Evolutionary conservation across 2,797 vertebrate species (phyloP).

Genomic region (Hylomyscus alleni): DNA sequence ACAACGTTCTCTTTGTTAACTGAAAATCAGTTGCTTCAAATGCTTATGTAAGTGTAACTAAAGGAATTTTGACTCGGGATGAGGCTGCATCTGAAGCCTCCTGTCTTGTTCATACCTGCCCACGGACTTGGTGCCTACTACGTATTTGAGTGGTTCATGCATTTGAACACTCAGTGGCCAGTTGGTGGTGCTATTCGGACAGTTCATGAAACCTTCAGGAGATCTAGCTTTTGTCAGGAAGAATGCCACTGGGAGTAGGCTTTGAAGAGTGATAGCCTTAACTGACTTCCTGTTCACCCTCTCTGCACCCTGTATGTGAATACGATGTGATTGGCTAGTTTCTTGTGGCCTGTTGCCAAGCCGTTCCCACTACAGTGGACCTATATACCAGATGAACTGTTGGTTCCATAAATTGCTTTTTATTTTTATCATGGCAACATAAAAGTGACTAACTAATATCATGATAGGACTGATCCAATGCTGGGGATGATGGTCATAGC

Average conservation of each 20-base stretch:
- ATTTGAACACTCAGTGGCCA: neutral
- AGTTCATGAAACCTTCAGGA: neutral
- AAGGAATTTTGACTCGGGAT: neutral
- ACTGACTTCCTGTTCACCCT: neutral
- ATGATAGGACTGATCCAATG: neutral
- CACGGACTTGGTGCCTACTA: neutral
- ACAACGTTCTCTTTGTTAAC: conserved; percentile 2
- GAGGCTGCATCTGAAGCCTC: neutral
- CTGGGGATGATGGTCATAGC: neutral
- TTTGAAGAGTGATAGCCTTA: neutral
- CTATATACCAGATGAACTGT: neutral
- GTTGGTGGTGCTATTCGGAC: neutral
- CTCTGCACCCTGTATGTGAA: neutral
- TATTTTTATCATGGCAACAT: neutral
- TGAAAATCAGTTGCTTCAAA: conserved; percentile 28
- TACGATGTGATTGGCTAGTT: neutral
- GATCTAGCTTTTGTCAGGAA: neutral
- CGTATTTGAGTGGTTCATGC: neutral
- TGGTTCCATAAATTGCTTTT: neutral
- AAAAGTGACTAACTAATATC: neutral
- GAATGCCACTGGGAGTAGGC: neutral
- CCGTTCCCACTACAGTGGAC: neutral
- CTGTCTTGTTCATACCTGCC: neutral
- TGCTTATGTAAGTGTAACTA: neutral
- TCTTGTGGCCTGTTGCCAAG: neutral